These are phyloP conservation scores for Dasyprocta punctata DNA, from an alignment of 2,113 vertebrate genomes.

Conservation along the genomic window DNA sequence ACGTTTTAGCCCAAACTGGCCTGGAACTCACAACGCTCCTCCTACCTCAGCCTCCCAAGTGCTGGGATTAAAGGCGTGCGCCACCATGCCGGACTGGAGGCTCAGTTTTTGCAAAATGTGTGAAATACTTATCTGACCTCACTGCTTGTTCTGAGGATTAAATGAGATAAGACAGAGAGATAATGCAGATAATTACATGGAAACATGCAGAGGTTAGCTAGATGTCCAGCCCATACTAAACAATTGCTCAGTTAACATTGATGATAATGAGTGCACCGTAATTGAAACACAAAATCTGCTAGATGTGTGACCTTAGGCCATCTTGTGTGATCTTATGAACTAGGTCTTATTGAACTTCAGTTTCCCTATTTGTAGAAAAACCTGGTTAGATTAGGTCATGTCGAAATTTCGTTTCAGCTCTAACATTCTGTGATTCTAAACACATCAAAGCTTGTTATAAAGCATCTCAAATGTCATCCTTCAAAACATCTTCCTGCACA, in stretches of 20 bases:
- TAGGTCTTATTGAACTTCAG: background rate
- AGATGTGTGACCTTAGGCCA: background rate
- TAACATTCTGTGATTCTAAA: slow-evolving; percentile 25
- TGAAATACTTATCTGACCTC: background rate
- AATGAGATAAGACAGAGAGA: slow-evolving; percentile 7
- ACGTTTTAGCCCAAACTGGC: too few relatives aligned
- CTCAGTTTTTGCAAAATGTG: background rate
- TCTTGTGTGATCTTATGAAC: background rate
- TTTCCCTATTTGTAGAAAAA: slow-evolving; percentile 9
- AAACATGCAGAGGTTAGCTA: background rate
- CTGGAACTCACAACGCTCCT: too few relatives aligned
- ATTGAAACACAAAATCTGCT: background rate
- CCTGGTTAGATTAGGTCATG: background rate
- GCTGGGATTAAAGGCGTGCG: too few relatives aligned
- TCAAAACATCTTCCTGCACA: slow-evolving; percentile 42
- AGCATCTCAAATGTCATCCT: slow-evolving; percentile 43
- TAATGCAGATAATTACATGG: background rate
- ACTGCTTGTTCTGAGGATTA: background rate
- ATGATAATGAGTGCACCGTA: background rate
- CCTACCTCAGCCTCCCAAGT: too few relatives aligned
- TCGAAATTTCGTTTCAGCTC: background rate
- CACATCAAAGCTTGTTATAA: slow-evolving; percentile 21
- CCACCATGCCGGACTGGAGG: too few relatives aligned
- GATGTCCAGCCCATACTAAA: background rate
- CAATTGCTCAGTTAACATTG: background rate